Conservation (phyloP, 1,140 invertebrate species). For the Laupala kohalensis region DNA sequence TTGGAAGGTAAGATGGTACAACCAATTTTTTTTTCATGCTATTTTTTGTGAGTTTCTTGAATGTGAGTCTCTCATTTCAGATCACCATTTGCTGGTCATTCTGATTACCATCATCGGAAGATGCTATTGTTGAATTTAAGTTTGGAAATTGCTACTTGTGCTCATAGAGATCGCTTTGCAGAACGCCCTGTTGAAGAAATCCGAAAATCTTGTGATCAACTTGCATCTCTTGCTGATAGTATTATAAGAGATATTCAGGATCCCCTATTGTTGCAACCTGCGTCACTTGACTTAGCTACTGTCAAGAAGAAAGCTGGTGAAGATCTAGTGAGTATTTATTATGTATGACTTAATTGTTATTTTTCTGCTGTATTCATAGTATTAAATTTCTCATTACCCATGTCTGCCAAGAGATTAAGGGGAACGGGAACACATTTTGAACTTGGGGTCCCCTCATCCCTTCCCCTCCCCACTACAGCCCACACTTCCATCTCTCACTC, state of each 20-base stretch:
- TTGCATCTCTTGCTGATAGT: slow-evolving; percentile 67
- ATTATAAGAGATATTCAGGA: slow-evolving; percentile 78
- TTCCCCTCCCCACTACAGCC: too few relatives aligned
- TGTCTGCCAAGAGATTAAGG: too few relatives aligned
- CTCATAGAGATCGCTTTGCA: slow-evolving; percentile 74
- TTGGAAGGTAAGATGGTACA: slow-evolving; percentile 46
- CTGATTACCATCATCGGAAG: slow-evolving; percentile 51
- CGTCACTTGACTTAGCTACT: slow-evolving; percentile 70
- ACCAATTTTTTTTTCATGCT: not conserved
- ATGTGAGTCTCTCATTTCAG: slow-evolving; percentile 27
- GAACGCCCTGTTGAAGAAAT: slow-evolving; percentile 64
- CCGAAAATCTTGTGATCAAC: slow-evolving; percentile 47
- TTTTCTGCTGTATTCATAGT: not conserved
- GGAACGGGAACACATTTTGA: too few relatives aligned
- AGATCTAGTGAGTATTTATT: slow-evolving; percentile 38
- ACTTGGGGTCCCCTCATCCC: too few relatives aligned
- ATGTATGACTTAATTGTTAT: not conserved
- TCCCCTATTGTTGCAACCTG: slow-evolving; percentile 77
- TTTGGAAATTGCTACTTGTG: slow-evolving; percentile 72
- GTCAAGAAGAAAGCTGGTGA: slow-evolving; percentile 70
- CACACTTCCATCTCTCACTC: too few relatives aligned
- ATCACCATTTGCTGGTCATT: slow-evolving; percentile 52
- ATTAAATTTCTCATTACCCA: too few relatives aligned
- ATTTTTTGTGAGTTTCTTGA: not conserved
- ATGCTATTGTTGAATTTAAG: slow-evolving; percentile 60